Conservation (phyloP, 2,888 invertebrate genomes). For the Standfussiana lucernea region DNA sequence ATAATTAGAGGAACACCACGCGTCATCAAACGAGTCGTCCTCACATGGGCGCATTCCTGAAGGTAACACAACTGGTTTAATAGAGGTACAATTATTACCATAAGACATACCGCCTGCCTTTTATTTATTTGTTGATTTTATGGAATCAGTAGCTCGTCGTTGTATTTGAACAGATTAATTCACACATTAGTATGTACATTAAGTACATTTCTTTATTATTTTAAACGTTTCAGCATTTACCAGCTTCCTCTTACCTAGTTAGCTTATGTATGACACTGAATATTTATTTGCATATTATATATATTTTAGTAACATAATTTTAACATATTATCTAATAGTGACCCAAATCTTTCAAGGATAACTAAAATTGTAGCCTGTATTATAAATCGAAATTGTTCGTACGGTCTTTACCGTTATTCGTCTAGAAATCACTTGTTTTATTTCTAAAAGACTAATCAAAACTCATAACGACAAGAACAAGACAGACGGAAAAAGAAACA, state of each 20-base stretch:
- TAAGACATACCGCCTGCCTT: conserved; percentile 23
- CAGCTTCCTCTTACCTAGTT: neutral
- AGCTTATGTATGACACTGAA: conserved; percentile 1
- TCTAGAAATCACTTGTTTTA: neutral
- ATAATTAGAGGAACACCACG: conserved; percentile 55
- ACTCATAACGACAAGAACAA: conserved; percentile 35
- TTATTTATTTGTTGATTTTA: conserved; percentile 50
- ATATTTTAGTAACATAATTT: neutral
- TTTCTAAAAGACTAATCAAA: conserved; percentile 25
- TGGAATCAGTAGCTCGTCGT: conserved; percentile 30
- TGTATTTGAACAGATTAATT: neutral
- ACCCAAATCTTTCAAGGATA: neutral
- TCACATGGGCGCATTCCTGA: conserved; percentile 59
- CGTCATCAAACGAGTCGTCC: conserved; percentile 42
- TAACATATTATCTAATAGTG: neutral
- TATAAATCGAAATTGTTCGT: neutral
- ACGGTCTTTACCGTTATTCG: neutral
- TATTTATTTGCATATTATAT: neutral
- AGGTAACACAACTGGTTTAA: conserved; percentile 58
- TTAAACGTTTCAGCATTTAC: neutral
- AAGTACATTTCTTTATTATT: neutral
- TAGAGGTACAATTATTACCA: conserved; percentile 50
- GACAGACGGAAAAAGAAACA: conserved; percentile 37
- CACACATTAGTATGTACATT: too few relatives aligned
- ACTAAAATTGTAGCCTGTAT: neutral